Base-by-base conservation (phyloP, 2,888 invertebrate species). In the Hemistola chrysoprasaria region DNA sequence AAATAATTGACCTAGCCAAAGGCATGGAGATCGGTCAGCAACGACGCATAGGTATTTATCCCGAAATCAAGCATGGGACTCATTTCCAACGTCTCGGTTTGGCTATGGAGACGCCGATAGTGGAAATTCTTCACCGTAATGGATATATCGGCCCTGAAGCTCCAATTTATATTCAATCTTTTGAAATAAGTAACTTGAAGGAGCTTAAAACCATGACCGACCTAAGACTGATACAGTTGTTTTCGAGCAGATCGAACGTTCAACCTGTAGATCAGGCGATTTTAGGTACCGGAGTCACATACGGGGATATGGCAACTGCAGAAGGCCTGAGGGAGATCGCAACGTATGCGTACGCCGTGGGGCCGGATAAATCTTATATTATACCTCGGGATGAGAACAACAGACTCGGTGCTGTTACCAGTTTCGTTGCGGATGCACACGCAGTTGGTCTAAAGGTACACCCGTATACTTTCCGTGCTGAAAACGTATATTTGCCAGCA, bases 401-500 rank as follows among this genome's bases (percentile, higher is more conserved):
- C 28, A 71, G 50, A 1, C 67, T 87, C 1, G 78, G 78, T 7
- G 47, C 49, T 10, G 61, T 62, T 0, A 85, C 87, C 0, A 71
- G 46, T 44, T 88, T 82, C 34, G 82, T 87, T 0, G 39, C 47
- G 1, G 69, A 80, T 33, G 84, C 85, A 21, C 87, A 88, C 40
- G 67, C 64, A 0, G 82, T 62, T n/a, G 79, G 81, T 1, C 56
- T 87, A 3, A 79, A 83, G 48, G 86, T 88, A 1, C 86, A 87
- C 32, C 84, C 86, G 0, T 87, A 77, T 46, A 87, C 87, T 0
- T 86, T 86, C 47, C 71, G 87, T 0, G 74, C 85, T 8, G 87
- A 87, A 50, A 85, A 85, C 38, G 22, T 41, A 0, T 88, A 56
- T 47, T 62, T 88, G 1, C 87, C 87, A 2, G 60, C 58, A 5